A percentile compares a stretch with the other conserved stretches of the same genome.
These are phyloP conservation scores for Stegodyphus dumicola DNA, from an alignment of 1,140 invertebrate species.

Conservation along the genomic window DNA sequence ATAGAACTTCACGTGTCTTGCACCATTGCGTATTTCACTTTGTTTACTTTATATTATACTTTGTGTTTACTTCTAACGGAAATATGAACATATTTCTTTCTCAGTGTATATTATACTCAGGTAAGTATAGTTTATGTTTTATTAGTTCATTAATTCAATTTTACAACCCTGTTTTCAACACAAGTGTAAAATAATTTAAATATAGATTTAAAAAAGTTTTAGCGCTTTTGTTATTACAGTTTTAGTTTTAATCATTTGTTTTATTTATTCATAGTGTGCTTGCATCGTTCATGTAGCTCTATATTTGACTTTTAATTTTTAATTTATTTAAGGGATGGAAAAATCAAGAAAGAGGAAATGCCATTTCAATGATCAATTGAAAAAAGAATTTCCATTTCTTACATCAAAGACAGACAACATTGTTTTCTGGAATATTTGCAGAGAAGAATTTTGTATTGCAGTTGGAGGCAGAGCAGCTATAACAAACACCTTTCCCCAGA, in stretches of 20 bases:
- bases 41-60: neutral
- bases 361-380: constrained; percentile 8
- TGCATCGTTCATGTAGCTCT: neutral
- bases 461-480: neutral
- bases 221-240: neutral
- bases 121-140: neutral
- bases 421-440: neutral
- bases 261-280: neutral
- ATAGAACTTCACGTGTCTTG: neutral
- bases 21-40: neutral
- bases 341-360: constrained; percentile 11
- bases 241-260: neutral
- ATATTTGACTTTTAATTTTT: neutral
- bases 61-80: neutral
- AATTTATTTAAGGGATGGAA: neutral
- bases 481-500: neutral
- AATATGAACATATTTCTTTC: neutral
- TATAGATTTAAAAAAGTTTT: neutral
- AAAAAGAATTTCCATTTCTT: neutral
- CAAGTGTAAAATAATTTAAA: too few species aligned
- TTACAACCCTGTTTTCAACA: neutral
- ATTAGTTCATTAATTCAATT: neutral
- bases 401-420: neutral
- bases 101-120: neutral
- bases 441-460: constrained; percentile 7